A percentile compares a stretch with the other conserved stretches of the same genome.
Conservation (phyloP, 2,113 vertebrate genomes). For the Fukomys damarensis region DNA sequence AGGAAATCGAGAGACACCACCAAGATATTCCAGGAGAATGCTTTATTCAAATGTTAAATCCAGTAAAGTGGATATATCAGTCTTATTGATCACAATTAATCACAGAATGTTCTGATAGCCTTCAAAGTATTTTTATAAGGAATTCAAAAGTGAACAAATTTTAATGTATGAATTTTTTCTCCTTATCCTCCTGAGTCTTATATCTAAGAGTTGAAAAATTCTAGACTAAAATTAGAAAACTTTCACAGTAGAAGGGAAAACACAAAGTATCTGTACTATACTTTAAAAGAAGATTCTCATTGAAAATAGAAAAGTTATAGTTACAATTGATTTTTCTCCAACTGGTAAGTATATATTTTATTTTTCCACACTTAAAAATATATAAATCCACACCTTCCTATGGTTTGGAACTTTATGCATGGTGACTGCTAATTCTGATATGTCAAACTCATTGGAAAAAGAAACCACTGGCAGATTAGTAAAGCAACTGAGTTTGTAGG, state of each 20-base stretch:
- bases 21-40: not conserved
- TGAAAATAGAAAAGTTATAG: not conserved
- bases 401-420: not conserved
- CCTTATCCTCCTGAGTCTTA: not conserved
- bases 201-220: not conserved
- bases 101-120: not conserved
- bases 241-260: not conserved
- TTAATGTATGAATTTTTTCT: not conserved
- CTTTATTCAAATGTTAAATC: not conserved
- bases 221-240: conserved; percentile 33
- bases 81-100: not conserved
- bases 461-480: not conserved
- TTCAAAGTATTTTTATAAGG: conserved; percentile 35
- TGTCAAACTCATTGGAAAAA: not conserved
- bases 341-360: not conserved
- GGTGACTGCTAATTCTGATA: not conserved
- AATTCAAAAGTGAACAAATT: not conserved
- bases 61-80: not conserved
- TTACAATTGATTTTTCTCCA: not conserved
- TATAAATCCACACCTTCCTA: not conserved
- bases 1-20: not conserved
- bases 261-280: not conserved
- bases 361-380: not conserved
- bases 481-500: not conserved
- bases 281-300: not conserved